Conservation (phyloP, 2,113 vertebrate genomes). For the Chaetura pelagica region DNA sequence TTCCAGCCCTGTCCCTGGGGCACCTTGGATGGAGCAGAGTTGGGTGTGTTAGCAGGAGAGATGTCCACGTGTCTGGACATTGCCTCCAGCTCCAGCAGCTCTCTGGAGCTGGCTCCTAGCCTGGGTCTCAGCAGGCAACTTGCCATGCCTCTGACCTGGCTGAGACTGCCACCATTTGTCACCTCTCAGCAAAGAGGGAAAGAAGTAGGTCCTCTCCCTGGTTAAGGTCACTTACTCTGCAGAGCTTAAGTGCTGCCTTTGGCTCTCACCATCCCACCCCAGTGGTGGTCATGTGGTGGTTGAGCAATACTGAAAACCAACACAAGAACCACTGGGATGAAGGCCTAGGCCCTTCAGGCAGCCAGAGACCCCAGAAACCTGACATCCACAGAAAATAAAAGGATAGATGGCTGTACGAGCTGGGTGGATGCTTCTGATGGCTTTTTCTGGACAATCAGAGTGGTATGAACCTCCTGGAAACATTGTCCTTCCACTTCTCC, state of each 20-base stretch:
- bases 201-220: neutral
- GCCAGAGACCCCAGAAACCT: neutral
- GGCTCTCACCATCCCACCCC: neutral
- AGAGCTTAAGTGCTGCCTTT: neutral
- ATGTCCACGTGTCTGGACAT: neutral
- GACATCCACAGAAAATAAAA: neutral
- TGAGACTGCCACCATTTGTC: neutral
- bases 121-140: neutral
- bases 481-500: neutral
- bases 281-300: neutral
- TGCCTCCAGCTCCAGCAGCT: neutral
- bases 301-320: neutral
- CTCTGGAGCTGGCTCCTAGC: neutral
- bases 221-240: neutral
- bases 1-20: neutral
- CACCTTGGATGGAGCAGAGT: rapidly evolving
- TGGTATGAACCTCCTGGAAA: neutral
- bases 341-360: neutral
- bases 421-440: neutral
- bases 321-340: neutral
- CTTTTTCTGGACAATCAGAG: neutral
- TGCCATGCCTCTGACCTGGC: neutral
- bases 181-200: neutral
- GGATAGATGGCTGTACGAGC: neutral
- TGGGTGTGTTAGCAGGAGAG: neutral